Conservation (phyloP, 2,797 vertebrate genomes). For the Erithacus rubecula region DNA sequence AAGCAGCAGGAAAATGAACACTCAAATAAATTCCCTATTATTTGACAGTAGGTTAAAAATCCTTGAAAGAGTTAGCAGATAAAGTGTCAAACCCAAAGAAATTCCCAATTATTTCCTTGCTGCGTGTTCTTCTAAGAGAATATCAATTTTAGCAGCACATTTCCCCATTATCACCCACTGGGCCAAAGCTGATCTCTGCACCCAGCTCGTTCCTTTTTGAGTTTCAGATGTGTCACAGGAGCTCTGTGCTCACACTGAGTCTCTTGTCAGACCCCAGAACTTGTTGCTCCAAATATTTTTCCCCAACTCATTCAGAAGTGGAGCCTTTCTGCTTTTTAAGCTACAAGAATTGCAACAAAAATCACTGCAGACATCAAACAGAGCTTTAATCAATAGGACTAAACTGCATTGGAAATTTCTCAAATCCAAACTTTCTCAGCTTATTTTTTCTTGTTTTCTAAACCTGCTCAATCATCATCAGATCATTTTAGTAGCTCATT, state of each 20-base stretch:
- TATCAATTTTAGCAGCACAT: not conserved
- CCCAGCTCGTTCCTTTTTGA: not conserved
- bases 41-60: not conserved
- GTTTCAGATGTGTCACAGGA: not conserved
- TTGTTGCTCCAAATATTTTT: not conserved
- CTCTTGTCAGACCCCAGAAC: not conserved
- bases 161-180: accelerated
- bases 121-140: not conserved
- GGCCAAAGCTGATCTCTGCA: not conserved
- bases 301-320: not conserved
- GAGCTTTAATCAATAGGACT: not conserved
- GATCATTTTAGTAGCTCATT: not conserved
- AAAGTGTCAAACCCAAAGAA: not conserved
- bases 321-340: not conserved
- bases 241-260: not conserved
- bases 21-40: not conserved
- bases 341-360: not conserved
- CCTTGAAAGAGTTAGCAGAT: not conserved
- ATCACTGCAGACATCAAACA: not conserved
- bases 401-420: not conserved
- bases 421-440: not conserved
- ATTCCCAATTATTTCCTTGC: not conserved
- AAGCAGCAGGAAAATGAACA: not conserved
- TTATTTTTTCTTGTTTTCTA: not conserved
- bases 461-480: not conserved